Base-by-base conservation (phyloP, 2,113 vertebrate species). In the Globicephala melas region DNA sequence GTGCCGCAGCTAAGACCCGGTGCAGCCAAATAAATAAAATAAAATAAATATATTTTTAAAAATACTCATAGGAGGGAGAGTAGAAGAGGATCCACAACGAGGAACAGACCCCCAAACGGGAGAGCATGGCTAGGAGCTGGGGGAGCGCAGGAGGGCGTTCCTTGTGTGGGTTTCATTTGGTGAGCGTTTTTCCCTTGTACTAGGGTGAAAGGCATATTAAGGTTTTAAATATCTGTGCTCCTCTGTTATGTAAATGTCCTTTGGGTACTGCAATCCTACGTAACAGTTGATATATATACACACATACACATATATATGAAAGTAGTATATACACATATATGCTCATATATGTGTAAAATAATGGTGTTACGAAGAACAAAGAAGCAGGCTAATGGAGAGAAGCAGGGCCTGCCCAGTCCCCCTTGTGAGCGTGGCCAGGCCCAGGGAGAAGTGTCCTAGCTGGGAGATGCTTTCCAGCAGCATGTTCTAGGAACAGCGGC, bases 91-190 rank as follows among this genome's bases (percentile, higher is more conserved):
- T 53, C 70, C 33, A 28, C 12, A n/a, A 5, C 23, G 6, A 76
- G 67, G 47, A 4, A 10, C 20, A 33, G 47, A 89, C 14, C 20
- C 62, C 38, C 60, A 28, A 33, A 26, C 6, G 13, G 58, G 36
- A 77, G 26, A 41, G 1, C 38, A 9, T 11, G 18, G 31, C 25
- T 71, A 14, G 50, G 25, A 67, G 11, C 25, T 26, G n/a, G 53
- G 17, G n/a, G 28, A 44, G 4, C 47, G 44, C 62, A 0, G 0
- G 41, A 26, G 50, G 36, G 2, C 25, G 28, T 74, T 67, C 5
- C 5, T 31, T n/a, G 17, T 28, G 6, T 7, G 1, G 3, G 2
- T 17, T 68, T 71, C 21, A 38, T 1, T 5, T 21, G 17, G 23
- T 17, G 28, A 7, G 26, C 14, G 3, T 23, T 83, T 87, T 53